Percentiles rank a stretch among this genome's conserved stretches.
Evolutionary conservation across 2,888 invertebrate species (phyloP).

Genomic region (Halictus ligatus): DNA sequence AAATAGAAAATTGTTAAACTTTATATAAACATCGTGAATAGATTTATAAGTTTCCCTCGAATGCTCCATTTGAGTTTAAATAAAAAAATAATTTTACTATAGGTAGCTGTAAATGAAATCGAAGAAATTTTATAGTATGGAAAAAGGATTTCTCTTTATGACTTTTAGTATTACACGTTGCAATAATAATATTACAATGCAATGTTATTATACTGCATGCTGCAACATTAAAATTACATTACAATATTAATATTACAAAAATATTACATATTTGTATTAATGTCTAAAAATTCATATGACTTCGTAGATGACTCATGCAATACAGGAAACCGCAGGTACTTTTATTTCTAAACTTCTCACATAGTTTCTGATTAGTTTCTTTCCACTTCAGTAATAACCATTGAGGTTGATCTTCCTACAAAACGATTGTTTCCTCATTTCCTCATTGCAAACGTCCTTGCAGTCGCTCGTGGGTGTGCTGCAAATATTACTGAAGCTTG

Average conservation of each 20-base stretch:
- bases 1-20: no score
- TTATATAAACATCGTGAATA: no score
- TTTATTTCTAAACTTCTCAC: not conserved
- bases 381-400: not conserved
- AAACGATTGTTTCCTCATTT: constrained; percentile 37
- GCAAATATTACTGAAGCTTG: constrained; percentile 5
- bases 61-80: no score
- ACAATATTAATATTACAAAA: not conserved
- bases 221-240: no score
- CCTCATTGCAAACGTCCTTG: constrained; percentile 43
- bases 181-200: no score
- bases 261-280: no score
- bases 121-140: no score
- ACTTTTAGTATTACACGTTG: no score
- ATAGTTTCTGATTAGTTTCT: not conserved
- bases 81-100: no score
- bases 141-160: not conserved
- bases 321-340: not conserved
- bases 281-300: not conserved
- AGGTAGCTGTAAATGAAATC: no score
- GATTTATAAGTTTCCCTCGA: no score
- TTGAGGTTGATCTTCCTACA: constrained; percentile 18
- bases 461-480: constrained; percentile 41
- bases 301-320: not conserved
- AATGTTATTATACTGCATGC: no score